A percentile compares a stretch with the other conserved stretches of the same genome.
Evolutionary conservation across 1,140 invertebrate species (phyloP).

Genomic region (Philaenus spumarius): DNA sequence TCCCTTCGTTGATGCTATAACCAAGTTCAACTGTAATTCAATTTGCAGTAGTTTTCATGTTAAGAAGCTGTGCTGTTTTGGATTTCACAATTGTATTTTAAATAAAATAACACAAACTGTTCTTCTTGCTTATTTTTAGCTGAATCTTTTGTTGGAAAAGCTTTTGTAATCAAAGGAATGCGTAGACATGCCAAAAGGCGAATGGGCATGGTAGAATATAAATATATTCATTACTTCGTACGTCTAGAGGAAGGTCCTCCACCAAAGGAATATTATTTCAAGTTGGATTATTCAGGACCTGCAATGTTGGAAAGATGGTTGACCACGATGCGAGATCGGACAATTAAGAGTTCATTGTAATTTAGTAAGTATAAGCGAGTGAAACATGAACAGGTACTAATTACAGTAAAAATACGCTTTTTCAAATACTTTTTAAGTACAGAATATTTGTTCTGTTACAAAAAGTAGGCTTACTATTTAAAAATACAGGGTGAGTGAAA

Average conservation of each 20-base stretch:
- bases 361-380: background rate
- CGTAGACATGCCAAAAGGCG: conserved; percentile 70
- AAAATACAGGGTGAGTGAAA: too few relatives aligned
- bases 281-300: conserved; percentile 55
- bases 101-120: background rate
- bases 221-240: conserved; percentile 82
- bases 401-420: too few relatives aligned
- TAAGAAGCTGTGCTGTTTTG: too few relatives aligned
- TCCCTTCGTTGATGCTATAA: too few relatives aligned
- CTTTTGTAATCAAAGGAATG: conserved; percentile 67
- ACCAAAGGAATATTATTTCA: conserved; percentile 65
- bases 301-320: conserved; percentile 69
- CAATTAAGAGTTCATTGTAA: conserved; percentile 62
- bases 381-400: too few relatives aligned
- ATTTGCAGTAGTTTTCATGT: too few relatives aligned
- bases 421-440: too few relatives aligned
- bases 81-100: too few relatives aligned
- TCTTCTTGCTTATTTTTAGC: conserved; percentile 50
- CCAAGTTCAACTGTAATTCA: too few relatives aligned
- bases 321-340: conserved; percentile 57
- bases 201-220: conserved; percentile 65
- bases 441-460: too few relatives aligned
- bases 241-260: conserved; percentile 86
- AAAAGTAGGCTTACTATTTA: too few relatives aligned
- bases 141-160: conserved; percentile 77